These are phyloP conservation scores for Conus betulinus DNA, from an alignment of 1,140 invertebrate species.

Conservation along the genomic window DNA sequence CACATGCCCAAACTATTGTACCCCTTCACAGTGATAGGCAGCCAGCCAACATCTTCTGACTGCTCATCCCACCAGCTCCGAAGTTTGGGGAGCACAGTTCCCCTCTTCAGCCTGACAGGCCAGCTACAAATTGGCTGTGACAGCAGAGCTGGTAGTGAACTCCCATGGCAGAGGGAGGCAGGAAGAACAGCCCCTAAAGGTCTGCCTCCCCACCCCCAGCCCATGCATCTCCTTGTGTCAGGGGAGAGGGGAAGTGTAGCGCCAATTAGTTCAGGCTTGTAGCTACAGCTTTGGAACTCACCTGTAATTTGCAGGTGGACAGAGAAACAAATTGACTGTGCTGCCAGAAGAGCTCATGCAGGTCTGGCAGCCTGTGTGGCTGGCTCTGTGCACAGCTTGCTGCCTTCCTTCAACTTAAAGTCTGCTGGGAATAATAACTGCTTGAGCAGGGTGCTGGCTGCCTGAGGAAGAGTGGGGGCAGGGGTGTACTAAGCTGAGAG, in stretches of 20 bases:
- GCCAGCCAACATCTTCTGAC: background rate
- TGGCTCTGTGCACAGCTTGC: too few species aligned
- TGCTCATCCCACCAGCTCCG: background rate
- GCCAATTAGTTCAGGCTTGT: slow-evolving; percentile 8
- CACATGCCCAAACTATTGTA: too few species aligned
- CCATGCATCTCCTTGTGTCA: background rate
- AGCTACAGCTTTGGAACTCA: background rate
- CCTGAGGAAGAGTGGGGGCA: too few species aligned
- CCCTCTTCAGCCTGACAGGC: too few species aligned
- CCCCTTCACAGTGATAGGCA: background rate
- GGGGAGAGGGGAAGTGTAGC: background rate
- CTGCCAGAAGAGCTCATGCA: background rate
- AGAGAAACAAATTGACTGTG: background rate
- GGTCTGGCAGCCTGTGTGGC: too few species aligned
- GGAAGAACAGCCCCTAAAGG: background rate
- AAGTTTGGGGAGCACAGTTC: background rate
- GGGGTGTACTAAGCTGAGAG: too few species aligned
- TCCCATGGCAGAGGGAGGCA: background rate
- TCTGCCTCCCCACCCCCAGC: background rate
- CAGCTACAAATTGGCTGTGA: background rate
- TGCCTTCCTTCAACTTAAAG: too few species aligned
- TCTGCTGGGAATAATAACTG: too few species aligned
- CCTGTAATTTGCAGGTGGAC: slow-evolving; percentile 26
- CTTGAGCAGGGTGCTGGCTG: too few species aligned
- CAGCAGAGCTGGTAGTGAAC: background rate